phyloP scores from a whole-genome alignment of 2,888 invertebrate genomes.

The Orchesellides sinensis region DNA sequence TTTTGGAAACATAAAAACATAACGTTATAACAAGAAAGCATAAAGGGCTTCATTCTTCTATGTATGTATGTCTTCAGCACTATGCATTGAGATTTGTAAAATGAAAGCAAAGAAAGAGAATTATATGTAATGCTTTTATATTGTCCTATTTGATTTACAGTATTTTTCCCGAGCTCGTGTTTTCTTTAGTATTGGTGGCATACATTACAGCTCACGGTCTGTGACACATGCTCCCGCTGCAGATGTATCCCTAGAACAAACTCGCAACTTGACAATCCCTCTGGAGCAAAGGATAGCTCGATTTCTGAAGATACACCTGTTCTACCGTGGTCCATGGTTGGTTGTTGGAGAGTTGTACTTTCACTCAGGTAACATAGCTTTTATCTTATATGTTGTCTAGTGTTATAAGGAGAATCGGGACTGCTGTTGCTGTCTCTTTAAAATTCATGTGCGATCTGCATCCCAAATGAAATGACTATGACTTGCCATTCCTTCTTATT shows the following conservation, averaged over 20 bases:
- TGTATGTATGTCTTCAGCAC: not conserved
- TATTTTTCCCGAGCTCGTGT: conserved; percentile 88
- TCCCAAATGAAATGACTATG: too few relatives aligned
- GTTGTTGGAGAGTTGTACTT: conserved; percentile 91
- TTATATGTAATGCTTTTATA: not conserved
- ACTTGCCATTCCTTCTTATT: too few relatives aligned
- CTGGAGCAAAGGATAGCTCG: conserved; percentile 86
- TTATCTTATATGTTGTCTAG: too few relatives aligned
- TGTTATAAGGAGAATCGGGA: too few relatives aligned
- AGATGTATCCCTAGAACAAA: conserved; percentile 82
- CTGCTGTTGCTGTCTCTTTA: too few relatives aligned
- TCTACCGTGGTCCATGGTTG: conserved; percentile 88
- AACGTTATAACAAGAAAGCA: too few relatives aligned
- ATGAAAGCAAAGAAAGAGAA: not conserved
- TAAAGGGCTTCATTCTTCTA: too few relatives aligned
- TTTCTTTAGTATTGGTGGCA: conserved; percentile 86
- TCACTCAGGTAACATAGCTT: conserved; percentile 83
- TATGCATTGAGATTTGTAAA: too few relatives aligned
- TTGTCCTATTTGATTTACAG: conserved; percentile 77
- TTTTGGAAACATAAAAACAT: too few relatives aligned
- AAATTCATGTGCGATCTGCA: too few relatives aligned
- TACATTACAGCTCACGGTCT: conserved; percentile 82
- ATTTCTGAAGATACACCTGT: conserved; percentile 86
- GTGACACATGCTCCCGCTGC: conserved; percentile 80
- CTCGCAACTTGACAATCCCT: conserved; percentile 88